Percentiles rank a stretch among this genome's conserved stretches.
phyloP scores from a whole-genome alignment of 2,888 invertebrate genomes.

The Euclidia mi region DNA sequence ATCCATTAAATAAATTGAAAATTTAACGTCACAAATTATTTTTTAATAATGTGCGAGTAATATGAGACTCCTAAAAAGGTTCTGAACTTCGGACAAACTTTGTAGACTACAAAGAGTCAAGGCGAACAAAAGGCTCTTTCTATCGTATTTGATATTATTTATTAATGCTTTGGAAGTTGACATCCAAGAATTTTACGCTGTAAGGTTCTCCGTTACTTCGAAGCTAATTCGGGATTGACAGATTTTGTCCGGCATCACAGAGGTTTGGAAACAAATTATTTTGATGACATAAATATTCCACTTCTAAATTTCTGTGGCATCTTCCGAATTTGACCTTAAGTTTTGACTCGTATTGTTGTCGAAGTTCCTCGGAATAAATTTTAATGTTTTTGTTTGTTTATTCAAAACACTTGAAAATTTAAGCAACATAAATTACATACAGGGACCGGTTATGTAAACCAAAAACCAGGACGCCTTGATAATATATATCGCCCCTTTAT shows the following conservation, averaged over 20 bases:
- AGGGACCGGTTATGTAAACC: not conserved
- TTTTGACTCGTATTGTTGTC: too few species aligned
- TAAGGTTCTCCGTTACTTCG: slow-evolving; percentile 7
- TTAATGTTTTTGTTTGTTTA: slow-evolving; percentile 3
- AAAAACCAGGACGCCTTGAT: not conserved
- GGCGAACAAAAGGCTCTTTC: slow-evolving; percentile 39
- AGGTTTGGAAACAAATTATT: slow-evolving; percentile 10
- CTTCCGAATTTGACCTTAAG: not conserved
- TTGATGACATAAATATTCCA: slow-evolving; percentile 3
- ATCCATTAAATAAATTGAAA: slow-evolving; percentile 57
- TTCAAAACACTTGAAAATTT: not conserved
- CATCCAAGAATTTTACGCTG: slow-evolving; percentile 29
- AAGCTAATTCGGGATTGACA: slow-evolving; percentile 13
- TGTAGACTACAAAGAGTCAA: slow-evolving; percentile 55
- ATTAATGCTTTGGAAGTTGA: slow-evolving; percentile 48
- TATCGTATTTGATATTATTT: slow-evolving; percentile 51
- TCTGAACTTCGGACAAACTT: slow-evolving; percentile 52
- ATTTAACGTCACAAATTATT: slow-evolving; percentile 50
- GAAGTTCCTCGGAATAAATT: not conserved
- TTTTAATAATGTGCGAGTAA: slow-evolving; percentile 51
- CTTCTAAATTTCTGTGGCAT: not conserved
- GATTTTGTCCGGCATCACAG: slow-evolving; percentile 2
- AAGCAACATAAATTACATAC: not conserved
- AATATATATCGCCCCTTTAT: too few species aligned
- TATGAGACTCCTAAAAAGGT: slow-evolving; percentile 50